phyloP scores from a whole-genome alignment of 2,113 vertebrate species.

The Pygathrix nemaeus region DNA sequence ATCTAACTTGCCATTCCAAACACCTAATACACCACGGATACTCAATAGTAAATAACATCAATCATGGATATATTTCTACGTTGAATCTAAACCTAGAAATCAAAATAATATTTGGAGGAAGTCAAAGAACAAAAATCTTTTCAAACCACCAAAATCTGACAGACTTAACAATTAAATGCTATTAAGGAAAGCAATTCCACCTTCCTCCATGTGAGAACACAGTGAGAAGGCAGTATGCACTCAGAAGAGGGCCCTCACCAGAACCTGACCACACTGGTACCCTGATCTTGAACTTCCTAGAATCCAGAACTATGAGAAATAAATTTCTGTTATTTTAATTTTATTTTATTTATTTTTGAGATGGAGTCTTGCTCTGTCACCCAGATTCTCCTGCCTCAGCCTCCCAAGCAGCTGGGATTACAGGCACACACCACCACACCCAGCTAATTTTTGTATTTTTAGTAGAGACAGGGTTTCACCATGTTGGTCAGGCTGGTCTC shows the following conservation, averaged over 20 bases:
- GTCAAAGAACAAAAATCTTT: neutral
- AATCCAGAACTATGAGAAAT: neutral
- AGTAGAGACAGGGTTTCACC: too few species aligned
- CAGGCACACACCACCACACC: too few species aligned
- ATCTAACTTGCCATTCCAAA: neutral
- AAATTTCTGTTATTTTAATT: too few species aligned
- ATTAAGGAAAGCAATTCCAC: neutral
- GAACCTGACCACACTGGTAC: too few species aligned
- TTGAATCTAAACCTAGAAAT: slow-evolving; percentile 26
- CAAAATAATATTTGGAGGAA: neutral
- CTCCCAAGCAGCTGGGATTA: too few species aligned
- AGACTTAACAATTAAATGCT: neutral
- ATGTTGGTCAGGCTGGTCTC: too few species aligned
- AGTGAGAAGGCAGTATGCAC: neutral
- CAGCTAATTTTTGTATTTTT: too few species aligned
- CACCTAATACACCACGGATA: neutral
- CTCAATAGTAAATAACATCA: neutral
- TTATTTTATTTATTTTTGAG: too few species aligned
- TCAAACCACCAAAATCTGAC: neutral
- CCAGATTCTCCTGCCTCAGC: too few species aligned
- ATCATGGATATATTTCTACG: neutral
- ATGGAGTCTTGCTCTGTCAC: too few species aligned
- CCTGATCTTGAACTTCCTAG: neutral
- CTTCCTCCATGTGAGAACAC: neutral
- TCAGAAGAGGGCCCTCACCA: neutral